Evolutionary conservation across 2,888 invertebrate species (phyloP), one percentile per base, ranked within the genome.

Genomic region (Eurytoma californica): DNA sequence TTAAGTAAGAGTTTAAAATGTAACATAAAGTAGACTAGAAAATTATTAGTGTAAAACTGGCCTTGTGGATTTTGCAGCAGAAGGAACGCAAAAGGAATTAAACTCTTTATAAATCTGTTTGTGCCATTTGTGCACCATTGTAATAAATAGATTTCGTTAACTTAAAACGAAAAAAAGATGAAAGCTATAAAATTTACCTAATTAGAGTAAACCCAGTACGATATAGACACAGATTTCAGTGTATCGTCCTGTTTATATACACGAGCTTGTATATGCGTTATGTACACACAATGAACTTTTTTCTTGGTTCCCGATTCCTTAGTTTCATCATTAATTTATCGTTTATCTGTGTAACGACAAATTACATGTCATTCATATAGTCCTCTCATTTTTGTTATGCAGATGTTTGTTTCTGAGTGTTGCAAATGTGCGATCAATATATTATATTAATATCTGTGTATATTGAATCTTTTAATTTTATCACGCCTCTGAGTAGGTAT

Each of bases 221-320:
- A 82, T 85, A 84, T 53, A 55, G 73, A 73, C 83, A 86, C 85
- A 85, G 84, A 86, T 85, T 85, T 82, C 82, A 83, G 83, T 83
- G 82, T 84, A 77, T 51, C 3, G 20, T 75, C n/a, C 2, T 47
- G 39, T 85, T 80, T 86, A 86, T 87, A 84, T 88, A 87, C 87
- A 88, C 87, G 87, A 82, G 79, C 85, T 87, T 88, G 86, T 88
- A 88, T 86, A 87, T 83, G 82, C 77, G 82, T 84, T 88, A 86
- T 87, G 84, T 87, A 87, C 85, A 86, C 82, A 83, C 84, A 85
- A 80, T 82, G 79, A 82, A 84, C 82, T 63, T 73, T 65, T 20
- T 47, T 24, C 65, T 67, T 13, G n/a, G 9, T 70, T 55, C 12
- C 18, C 24, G 18, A 57, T 60, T 63, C 16, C 72, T 60, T 66